Conservation (phyloP, 2,888 invertebrate genomes). For the Prosapia bicincta region DNA sequence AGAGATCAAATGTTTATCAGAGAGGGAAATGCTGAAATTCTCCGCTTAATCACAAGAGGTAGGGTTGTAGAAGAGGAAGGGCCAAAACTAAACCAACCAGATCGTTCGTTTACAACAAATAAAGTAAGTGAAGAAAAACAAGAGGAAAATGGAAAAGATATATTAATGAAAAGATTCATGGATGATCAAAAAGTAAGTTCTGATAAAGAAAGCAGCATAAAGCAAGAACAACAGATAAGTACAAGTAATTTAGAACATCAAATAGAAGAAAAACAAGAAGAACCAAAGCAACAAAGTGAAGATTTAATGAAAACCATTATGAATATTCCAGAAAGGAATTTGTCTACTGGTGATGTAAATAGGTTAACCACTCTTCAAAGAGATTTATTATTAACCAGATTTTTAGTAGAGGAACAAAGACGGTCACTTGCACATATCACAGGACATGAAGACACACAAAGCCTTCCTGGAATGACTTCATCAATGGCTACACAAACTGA, state of each 20-base stretch:
- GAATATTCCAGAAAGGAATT: constrained; percentile 31
- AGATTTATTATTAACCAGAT: constrained; percentile 39
- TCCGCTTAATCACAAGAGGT: constrained; percentile 72
- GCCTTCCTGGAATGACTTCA: constrained; percentile 66
- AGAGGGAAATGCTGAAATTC: constrained; percentile 81
- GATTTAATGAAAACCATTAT: constrained; percentile 34
- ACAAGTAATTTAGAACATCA: constrained; percentile 10
- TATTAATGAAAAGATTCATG: constrained; percentile 78
- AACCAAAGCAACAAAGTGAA: constrained; percentile 27
- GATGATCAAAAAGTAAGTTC: constrained; percentile 58
- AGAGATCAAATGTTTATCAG: constrained; percentile 64
- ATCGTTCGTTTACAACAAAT: constrained; percentile 35
- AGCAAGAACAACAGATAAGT: background rate
- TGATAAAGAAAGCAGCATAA: constrained; percentile 12
- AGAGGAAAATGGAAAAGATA: constrained; percentile 77
- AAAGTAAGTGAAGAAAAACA: constrained; percentile 36
- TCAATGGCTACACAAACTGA: constrained; percentile 78
- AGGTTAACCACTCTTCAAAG: constrained; percentile 38
- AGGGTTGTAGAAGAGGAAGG: constrained; percentile 46
- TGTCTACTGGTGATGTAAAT: constrained; percentile 37
- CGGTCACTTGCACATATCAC: constrained; percentile 47
- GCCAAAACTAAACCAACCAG: constrained; percentile 36
- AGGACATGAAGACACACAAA: constrained; percentile 66
- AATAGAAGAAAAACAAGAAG: constrained; percentile 23
- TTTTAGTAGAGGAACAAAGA: constrained; percentile 40